Base-by-base conservation (phyloP, 2,113 vertebrate genomes). In the Lagopus leucura region DNA sequence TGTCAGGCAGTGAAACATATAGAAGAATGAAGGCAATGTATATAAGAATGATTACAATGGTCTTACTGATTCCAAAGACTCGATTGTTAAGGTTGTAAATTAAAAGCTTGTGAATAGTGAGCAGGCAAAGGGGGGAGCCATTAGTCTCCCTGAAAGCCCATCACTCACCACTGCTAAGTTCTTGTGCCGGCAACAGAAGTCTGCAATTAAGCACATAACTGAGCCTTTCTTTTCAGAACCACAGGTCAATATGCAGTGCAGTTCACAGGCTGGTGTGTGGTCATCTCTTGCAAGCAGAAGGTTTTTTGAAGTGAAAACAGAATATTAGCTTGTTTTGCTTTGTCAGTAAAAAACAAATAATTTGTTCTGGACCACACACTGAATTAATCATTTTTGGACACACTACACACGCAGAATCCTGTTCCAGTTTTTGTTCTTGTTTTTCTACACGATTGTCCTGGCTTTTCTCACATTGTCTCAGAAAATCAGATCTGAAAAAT, bases 301-400 rank as follows among this genome's bases (percentile, higher is more conserved):
- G 73, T 42, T 90, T 90, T 83, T 64, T 88, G 89, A 90, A 90
- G 64, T 69, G 63, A 83, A 90, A 87, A 88, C 86, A 94, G 79
- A 85, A 67, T 13, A 45, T 52, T 82, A 84, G 34, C 70, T 92
- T 89, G 69, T 81, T 94, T 78, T 89, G 16, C 48, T 90, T 67
- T 74, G 47, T 16, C 54, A 50, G 40, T 36, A 66, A 73, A 88
- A 94, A 92, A 75, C 21, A 88, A 94, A 91, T 65, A 85, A 83
- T 88, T 83, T 91, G 5, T 72, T 86, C 73, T 90, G 88, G 93
- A 91, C 93, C 93, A 95, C 95, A 93, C 95, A 96, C 57, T 1
- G 48, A 72, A 94, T 88, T 75, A 88, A 88, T 74, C 16, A 86
- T 82, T 70, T 87, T 69, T 93, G 80, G 74, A 82, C 58, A 73